These are phyloP conservation scores for Pseudochromis fuscus DNA, from an alignment of 2,797 vertebrate species.

Conservation along the genomic window DNA sequence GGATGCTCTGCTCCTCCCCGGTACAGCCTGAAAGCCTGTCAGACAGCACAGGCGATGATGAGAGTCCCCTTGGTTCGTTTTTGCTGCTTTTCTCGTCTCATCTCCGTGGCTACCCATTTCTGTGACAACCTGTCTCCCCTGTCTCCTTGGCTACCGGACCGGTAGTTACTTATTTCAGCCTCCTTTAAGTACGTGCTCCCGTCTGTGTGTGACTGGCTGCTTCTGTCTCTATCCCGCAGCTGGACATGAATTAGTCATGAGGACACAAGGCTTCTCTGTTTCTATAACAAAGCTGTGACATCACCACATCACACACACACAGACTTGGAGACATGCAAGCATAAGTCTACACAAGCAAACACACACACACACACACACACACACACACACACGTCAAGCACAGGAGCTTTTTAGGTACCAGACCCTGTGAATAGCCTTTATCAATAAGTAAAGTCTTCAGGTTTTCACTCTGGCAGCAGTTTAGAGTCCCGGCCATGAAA, in stretches of 20 bases:
- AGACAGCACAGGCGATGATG: slow-evolving; percentile 54
- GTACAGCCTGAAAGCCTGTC: slow-evolving; percentile 66
- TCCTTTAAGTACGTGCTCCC: slow-evolving; percentile 78
- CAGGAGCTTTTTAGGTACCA: slow-evolving; percentile 54
- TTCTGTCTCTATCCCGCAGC: slow-evolving; percentile 87
- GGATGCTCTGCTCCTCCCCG: slow-evolving; percentile 71
- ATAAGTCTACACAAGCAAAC: slow-evolving; percentile 40
- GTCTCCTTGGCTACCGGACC: slow-evolving; percentile 75
- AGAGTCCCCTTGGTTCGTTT: slow-evolving; percentile 41
- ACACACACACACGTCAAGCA: slow-evolving; percentile 44
- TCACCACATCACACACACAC: slow-evolving; percentile 77
- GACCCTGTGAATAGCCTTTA: slow-evolving; percentile 55
- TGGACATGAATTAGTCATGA: slow-evolving; percentile 90
- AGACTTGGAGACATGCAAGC: slow-evolving; percentile 53
- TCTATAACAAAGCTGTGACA: slow-evolving; percentile 87
- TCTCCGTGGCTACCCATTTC: slow-evolving; percentile 58
- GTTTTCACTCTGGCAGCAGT: slow-evolving; percentile 60
- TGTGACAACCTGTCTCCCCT: slow-evolving; percentile 73
- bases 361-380: slow-evolving; percentile 50
- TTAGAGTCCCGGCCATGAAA: slow-evolving; percentile 38
- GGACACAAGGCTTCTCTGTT: slow-evolving; percentile 88
- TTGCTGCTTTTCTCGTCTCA: slow-evolving; percentile 35
- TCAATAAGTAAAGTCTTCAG: slow-evolving; percentile 74
- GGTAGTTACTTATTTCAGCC: slow-evolving; percentile 74
- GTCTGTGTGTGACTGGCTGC: slow-evolving; percentile 83